Base-by-base conservation (phyloP, 2,888 invertebrate species). In the Ophion ventricosus region DNA sequence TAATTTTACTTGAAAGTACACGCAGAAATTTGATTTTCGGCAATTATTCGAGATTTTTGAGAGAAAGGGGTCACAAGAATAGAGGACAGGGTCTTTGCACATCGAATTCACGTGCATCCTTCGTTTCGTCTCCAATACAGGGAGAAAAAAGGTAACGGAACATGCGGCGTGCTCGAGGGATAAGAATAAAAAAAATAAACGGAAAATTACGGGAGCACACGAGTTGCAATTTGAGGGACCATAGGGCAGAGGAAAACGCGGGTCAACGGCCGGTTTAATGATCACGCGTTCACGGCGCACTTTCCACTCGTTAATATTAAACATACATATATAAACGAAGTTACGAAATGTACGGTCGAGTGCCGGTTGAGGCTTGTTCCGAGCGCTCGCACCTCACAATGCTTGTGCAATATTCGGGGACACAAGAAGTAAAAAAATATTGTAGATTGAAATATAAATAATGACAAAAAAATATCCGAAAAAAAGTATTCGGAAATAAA, bases 291-390 rank as follows among this genome's bases (percentile, higher is more conserved):
- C 76, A 59, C 66, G 59, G 67, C 17, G 77, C 73, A 82, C 77
- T 82, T 82, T 82, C 82, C 82, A 76, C 82, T 82, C 77, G 82
- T 78, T 61, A 82, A 77, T 49, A 76, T 49, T 63, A 25, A 59
- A 72, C 35, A 57, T 23, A 64, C 63, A 49, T 49, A 49, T 49
- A 49, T 49, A 49, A 49, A 49, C 49, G 49, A 49, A 49, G 17
- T 49, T 49, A 49, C 14, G 49, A 49, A 49, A 49, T 17, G 49
- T 17, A 49, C 49, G 14, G 14, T 49, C 49, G 49, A 49, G 49
- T 49, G 49, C 17, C 49, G 17, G 17, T 49, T 49, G 49, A 17
- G 17, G 17, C 4, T 14, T 49, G 49, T 17, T 49, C 17, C 49
- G 49, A 17, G 17, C 49, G 49, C 11, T 11, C 17, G 49, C 49